Conservation (phyloP, 64 coral and sea anemone species). For the Montipora sp. region DNA sequence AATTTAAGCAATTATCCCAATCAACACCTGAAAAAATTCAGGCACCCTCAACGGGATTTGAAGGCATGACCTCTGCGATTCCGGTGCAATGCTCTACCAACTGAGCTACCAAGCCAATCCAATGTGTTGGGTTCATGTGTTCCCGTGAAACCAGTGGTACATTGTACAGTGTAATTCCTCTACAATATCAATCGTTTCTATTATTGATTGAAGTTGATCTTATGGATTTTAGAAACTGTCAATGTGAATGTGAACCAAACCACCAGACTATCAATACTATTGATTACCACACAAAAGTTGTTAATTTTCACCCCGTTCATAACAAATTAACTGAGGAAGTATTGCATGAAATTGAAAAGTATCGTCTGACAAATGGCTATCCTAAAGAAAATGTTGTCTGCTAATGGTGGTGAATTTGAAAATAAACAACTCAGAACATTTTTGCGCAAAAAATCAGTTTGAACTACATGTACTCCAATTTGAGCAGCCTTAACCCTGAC, state of each 20-base stretch:
- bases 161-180: background rate
- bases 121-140: too few relatives aligned
- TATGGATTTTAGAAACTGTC: slow-evolving; percentile 47
- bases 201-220: slow-evolving; percentile 9
- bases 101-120: background rate
- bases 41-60: too few relatives aligned
- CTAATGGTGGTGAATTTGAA: slow-evolving; percentile 37
- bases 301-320: background rate
- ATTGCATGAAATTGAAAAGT: background rate
- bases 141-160: background rate
- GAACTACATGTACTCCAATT: background rate
- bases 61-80: background rate
- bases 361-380: background rate
- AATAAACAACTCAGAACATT: background rate
- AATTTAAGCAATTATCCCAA: background rate
- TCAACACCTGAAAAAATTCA: too few relatives aligned
- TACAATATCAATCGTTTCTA: slow-evolving; percentile 19
- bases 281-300: slow-evolving; percentile 46
- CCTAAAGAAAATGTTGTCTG: slow-evolving; percentile 1
- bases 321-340: slow-evolving; percentile 12
- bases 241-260: background rate
- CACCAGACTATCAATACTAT: slow-evolving; percentile 18
- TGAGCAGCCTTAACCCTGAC: background rate
- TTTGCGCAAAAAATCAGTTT: background rate
- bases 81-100: background rate